phyloP scores from a whole-genome alignment of 2,888 invertebrate species.

The Heteromurus nitidus region DNA sequence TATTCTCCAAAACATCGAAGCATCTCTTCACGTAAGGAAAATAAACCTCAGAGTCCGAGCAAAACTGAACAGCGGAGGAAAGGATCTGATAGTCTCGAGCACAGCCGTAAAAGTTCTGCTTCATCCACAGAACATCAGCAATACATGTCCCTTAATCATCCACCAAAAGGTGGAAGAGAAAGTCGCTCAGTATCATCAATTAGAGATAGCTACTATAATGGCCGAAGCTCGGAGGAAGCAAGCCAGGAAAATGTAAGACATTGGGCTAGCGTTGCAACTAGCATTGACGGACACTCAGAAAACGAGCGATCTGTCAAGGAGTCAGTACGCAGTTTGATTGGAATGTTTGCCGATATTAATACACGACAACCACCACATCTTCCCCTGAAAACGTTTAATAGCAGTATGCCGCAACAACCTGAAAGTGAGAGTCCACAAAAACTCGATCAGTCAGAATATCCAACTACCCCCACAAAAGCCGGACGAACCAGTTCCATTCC shows the following conservation, averaged over 20 bases:
- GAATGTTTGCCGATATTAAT: conserved; percentile 58
- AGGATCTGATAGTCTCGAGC: conserved; percentile 51
- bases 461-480: conserved; percentile 51
- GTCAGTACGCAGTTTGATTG: conserved; percentile 53
- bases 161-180: conserved; percentile 29
- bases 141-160: neutral
- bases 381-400: conserved; percentile 45
- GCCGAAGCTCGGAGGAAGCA: conserved; percentile 33
- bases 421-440: neutral
- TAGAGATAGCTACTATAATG: conserved; percentile 4
- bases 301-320: conserved; percentile 56
- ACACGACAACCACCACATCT: conserved; percentile 42
- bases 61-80: conserved; percentile 25
- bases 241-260: conserved; percentile 48
- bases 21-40: conserved; percentile 47
- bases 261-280: conserved; percentile 42
- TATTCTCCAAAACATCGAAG: conserved; percentile 30
- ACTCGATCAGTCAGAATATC: neutral
- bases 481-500: conserved; percentile 65
- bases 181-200: neutral
- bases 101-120: conserved; percentile 44
- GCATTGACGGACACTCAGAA: conserved; percentile 34
- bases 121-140: conserved; percentile 45
- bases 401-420: conserved; percentile 5
- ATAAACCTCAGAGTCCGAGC: conserved; percentile 28